A percentile compares a stretch with the other conserved stretches of the same genome.
These are phyloP conservation scores for Istiophorus platypterus DNA, from an alignment of 2,113 vertebrate genomes.

Conservation along the genomic window DNA sequence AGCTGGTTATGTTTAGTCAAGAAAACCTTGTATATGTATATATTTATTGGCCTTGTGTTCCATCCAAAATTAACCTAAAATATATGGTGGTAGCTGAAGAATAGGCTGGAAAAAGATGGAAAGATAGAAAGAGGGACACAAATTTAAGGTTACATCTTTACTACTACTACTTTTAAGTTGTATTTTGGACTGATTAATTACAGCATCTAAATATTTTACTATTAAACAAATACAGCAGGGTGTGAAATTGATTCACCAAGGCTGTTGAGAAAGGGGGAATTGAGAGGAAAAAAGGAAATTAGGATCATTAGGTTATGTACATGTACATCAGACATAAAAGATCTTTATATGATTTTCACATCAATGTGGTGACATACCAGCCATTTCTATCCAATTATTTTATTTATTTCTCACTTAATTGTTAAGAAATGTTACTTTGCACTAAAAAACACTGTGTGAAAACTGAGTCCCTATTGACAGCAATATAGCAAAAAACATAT, in stretches of 20 bases:
- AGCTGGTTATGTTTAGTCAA: too few relatives aligned
- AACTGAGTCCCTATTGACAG: too few relatives aligned
- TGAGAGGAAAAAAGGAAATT: too few relatives aligned
- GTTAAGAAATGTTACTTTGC: too few relatives aligned
- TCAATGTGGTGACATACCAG: too few relatives aligned
- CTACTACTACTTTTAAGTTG: background rate
- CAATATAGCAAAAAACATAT: background rate
- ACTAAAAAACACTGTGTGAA: too few relatives aligned
- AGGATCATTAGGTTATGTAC: background rate
- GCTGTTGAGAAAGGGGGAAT: too few relatives aligned
- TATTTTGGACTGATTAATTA: constrained; percentile 1
- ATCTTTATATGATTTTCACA: too few relatives aligned
- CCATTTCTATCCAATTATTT: too few relatives aligned
- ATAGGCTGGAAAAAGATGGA: background rate
- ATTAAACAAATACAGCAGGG: background rate
- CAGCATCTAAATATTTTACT: background rate
- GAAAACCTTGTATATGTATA: background rate
- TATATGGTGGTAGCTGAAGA: background rate
- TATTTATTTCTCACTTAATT: too few relatives aligned
- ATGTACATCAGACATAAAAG: background rate
- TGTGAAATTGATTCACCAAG: background rate
- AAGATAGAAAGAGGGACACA: too few relatives aligned
- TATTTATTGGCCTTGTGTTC: background rate
- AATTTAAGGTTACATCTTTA: too few relatives aligned
- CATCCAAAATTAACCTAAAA: background rate